Percentiles rank a stretch among this genome's conserved stretches.
phyloP scores from a whole-genome alignment of 2,888 invertebrate genomes.

The Drosophila peninsularis region DNA sequence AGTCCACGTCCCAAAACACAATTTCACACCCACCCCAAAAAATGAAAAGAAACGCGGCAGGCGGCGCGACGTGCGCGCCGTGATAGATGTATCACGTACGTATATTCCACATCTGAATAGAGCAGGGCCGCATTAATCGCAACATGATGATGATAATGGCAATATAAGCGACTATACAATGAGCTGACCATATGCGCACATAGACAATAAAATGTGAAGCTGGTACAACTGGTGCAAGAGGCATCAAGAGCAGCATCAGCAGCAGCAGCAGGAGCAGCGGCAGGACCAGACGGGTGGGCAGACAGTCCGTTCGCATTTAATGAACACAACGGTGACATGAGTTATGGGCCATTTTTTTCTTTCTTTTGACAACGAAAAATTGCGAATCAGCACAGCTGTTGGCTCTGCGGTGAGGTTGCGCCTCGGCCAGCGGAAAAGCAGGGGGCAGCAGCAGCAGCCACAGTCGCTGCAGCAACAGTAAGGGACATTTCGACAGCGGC shows the following conservation, averaged over 20 bases:
- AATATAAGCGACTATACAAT: conserved; percentile 71
- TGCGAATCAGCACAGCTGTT: conserved; percentile 71
- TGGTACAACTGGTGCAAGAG: conserved; percentile 23
- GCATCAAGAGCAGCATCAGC: conserved; percentile 21
- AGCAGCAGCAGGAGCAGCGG: conserved; percentile 1
- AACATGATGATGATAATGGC: conserved; percentile 73
- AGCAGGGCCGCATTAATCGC: conserved; percentile 55
- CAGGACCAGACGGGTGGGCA: conserved; percentile 27
- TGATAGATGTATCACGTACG: conserved; percentile 69
- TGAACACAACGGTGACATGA: conserved; percentile 74
- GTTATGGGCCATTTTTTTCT: conserved; percentile 62
- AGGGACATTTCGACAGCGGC: conserved; percentile 42
- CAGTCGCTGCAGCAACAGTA: neutral
- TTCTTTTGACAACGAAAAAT: conserved; percentile 65
- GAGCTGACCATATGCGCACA: conserved; percentile 73
- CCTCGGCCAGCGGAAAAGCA: neutral
- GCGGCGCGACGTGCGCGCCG: conserved; percentile 30
- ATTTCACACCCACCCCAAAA: conserved; percentile 50
- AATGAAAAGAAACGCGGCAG: conserved; percentile 3
- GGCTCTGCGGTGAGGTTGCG: conserved; percentile 33
- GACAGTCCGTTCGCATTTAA: conserved; percentile 65
- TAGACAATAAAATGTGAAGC: conserved; percentile 64
- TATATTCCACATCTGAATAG: conserved; percentile 30
- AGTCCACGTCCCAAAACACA: conserved; percentile 53
- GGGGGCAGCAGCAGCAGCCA: neutral